A percentile compares a stretch with the other conserved stretches of the same genome.
phyloP scores from a whole-genome alignment of 2,888 invertebrate species.

The Drosophila pseudotalamancana region DNA sequence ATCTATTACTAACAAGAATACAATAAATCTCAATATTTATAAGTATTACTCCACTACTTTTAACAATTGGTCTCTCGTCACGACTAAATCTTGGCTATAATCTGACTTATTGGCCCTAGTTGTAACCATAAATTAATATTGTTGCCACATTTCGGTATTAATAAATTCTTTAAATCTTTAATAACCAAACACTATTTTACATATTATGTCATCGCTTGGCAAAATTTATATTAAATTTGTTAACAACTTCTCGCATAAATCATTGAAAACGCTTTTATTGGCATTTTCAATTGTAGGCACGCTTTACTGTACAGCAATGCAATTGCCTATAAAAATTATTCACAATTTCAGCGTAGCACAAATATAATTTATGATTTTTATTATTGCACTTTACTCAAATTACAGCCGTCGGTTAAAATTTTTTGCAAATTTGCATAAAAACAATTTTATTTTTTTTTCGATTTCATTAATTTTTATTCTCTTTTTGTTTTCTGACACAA shows the following conservation, averaged over 20 bases:
- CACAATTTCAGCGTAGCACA: conserved; percentile 24
- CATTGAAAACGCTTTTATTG: background rate
- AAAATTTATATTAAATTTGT: background rate
- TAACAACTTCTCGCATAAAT: background rate
- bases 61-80: too few species aligned
- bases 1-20: too few species aligned
- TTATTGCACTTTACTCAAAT: conserved; percentile 41
- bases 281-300: background rate
- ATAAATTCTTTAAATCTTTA: background rate
- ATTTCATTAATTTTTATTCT: background rate
- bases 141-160: too few species aligned
- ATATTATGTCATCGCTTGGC: background rate
- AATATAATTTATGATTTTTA: conserved; percentile 1
- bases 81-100: too few species aligned
- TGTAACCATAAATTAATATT: too few species aligned
- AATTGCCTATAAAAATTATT: conserved; percentile 7
- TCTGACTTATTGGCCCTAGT: too few species aligned
- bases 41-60: too few species aligned
- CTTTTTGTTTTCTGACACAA: conserved; percentile 23
- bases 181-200: background rate
- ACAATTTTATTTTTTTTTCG: background rate
- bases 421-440: background rate
- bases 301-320: conserved; percentile 13
- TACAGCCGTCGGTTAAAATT: conserved; percentile 8
- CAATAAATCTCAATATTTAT: too few species aligned